A percentile compares a stretch with the other conserved stretches of the same genome.
Conservation (phyloP, 2,113 vertebrate species). For the Oenanthe melanoleuca region DNA sequence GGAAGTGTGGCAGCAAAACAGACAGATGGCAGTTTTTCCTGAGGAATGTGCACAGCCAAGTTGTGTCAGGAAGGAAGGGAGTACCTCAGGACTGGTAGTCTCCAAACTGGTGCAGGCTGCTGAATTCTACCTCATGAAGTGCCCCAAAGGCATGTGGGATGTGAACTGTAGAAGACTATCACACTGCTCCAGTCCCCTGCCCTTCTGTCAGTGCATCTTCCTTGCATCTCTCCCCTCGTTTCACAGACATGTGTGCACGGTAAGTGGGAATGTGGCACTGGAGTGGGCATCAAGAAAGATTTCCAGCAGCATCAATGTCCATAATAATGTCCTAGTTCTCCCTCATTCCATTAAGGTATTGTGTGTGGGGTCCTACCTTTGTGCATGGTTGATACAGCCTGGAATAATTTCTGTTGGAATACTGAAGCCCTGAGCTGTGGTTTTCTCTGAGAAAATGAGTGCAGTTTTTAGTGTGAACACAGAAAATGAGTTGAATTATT, state of each 20-base stretch:
- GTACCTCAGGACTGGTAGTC: not conserved
- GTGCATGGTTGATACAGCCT: accelerated
- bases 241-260: accelerated
- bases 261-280: not conserved
- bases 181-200: not conserved
- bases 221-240: not conserved
- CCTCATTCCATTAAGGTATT: not conserved
- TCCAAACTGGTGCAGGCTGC: not conserved
- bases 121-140: not conserved
- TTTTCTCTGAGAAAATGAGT: not conserved
- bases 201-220: not conserved
- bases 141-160: not conserved
- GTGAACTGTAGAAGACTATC: not conserved
- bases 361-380: not conserved
- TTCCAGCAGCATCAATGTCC: not conserved
- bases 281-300: not conserved
- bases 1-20: not conserved
- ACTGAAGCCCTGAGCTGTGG: accelerated
- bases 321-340: accelerated
- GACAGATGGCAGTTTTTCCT: not conserved
- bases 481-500: not conserved
- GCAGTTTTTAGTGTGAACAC: not conserved
- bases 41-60: not conserved
- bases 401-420: not conserved
- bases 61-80: not conserved